Percentiles rank a stretch among this genome's conserved stretches.
phyloP scores from a whole-genome alignment of 2,113 vertebrate genomes.

The Notechis scutatus region DNA sequence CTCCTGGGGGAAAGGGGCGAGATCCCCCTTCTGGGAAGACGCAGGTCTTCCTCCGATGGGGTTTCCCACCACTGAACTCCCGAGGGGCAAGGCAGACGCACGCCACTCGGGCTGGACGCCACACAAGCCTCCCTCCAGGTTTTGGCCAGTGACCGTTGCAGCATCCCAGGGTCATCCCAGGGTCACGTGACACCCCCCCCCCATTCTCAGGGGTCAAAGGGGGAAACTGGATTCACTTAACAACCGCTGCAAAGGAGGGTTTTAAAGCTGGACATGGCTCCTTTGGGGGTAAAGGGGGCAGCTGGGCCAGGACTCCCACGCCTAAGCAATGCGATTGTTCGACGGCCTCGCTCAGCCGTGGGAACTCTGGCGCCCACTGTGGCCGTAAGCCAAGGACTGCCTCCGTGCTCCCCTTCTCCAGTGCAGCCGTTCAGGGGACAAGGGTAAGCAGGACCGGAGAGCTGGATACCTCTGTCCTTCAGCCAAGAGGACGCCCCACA shows the following conservation, averaged over 20 bases:
- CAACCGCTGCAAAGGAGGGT: background rate
- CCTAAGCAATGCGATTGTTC: background rate
- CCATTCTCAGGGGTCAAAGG: too few relatives aligned
- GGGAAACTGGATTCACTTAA: background rate
- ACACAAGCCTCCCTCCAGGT: background rate
- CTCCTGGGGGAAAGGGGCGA: background rate
- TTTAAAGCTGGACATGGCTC: background rate
- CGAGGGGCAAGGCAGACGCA: background rate
- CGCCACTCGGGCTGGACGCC: background rate
- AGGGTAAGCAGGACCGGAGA: too few relatives aligned
- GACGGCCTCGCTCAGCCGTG: background rate
- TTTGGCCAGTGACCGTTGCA: background rate
- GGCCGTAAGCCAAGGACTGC: too few relatives aligned
- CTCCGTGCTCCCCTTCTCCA: background rate
- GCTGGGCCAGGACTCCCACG: background rate
- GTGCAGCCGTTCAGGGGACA: background rate
- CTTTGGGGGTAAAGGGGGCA: background rate
- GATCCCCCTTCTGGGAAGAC: background rate
- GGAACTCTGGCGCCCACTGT: background rate
- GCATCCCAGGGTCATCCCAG: background rate
- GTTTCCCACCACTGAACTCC: background rate
- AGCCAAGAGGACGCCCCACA: constrained; percentile 72
- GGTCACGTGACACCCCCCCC: background rate
- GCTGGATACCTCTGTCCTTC: constrained; percentile 60
- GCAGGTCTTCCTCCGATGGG: background rate